Conservation (phyloP, 2,888 invertebrate species). For the Morpho helenor region DNA sequence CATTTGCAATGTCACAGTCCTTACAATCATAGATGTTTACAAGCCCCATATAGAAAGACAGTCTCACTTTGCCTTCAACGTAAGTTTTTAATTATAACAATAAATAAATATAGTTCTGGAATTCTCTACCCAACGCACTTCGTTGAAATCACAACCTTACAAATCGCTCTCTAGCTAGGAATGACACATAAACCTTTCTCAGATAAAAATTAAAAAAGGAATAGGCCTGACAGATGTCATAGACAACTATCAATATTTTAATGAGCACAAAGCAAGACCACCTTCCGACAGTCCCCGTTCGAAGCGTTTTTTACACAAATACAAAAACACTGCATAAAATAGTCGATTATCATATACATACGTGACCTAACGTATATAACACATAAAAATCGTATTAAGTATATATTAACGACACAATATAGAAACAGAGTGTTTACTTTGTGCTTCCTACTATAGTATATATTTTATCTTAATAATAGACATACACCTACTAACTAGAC, state of each 20-base stretch:
- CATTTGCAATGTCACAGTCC: slow-evolving; percentile 66
- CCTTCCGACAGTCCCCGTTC: slow-evolving; percentile 43
- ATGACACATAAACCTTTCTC: slow-evolving; percentile 11
- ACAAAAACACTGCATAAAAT: slow-evolving; percentile 53
- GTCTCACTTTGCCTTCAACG: slow-evolving; percentile 41
- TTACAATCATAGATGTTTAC: slow-evolving; percentile 56
- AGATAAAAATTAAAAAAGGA: slow-evolving; percentile 8
- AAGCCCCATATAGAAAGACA: slow-evolving; percentile 44
- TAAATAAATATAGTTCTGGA: slow-evolving; percentile 19
- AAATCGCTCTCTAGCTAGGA: slow-evolving; percentile 24
- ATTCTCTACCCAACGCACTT: slow-evolving; percentile 27
- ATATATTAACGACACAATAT: slow-evolving; percentile 50
- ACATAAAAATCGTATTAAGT: slow-evolving; percentile 39
- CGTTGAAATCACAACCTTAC: slow-evolving; percentile 47
- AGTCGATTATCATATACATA: slow-evolving; percentile 44
- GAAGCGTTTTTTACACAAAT: slow-evolving; percentile 50
- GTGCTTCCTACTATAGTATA: slow-evolving; percentile 51
- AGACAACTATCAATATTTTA: slow-evolving; percentile 10
- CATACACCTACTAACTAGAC: slow-evolving; percentile 36
- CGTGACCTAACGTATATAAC: slow-evolving; percentile 36
- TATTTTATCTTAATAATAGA: slow-evolving; percentile 32
- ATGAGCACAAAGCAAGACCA: slow-evolving; percentile 44
- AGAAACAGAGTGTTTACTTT: slow-evolving; percentile 56
- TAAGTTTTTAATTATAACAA: slow-evolving; percentile 14
- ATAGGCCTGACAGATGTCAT: slow-evolving; percentile 19